These are phyloP conservation scores for Hemichromis elongatus DNA, from an alignment of 2,113 vertebrate genomes.

Conservation along the genomic window DNA sequence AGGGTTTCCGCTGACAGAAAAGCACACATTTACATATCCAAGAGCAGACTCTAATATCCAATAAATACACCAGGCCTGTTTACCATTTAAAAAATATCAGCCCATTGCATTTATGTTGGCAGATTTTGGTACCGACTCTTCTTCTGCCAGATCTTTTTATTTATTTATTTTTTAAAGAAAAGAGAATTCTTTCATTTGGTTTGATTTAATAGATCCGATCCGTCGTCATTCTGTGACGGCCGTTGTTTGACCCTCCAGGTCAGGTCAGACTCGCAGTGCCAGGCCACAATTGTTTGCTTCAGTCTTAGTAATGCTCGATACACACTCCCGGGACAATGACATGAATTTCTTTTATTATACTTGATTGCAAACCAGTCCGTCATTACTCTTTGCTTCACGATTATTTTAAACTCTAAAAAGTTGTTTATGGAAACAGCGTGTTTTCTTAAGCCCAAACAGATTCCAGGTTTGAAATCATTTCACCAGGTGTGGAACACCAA, in stretches of 20 bases:
- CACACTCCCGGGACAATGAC: fast-evolving
- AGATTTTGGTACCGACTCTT: not conserved
- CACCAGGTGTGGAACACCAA: too few relatives aligned
- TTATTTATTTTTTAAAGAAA: not conserved
- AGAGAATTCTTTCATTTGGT: not conserved
- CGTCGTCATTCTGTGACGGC: not conserved
- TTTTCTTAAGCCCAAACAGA: not conserved
- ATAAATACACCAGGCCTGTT: slow-evolving; percentile 9
- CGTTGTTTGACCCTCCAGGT: not conserved
- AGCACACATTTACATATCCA: slow-evolving; percentile 28
- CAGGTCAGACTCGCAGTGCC: not conserved
- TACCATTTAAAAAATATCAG: not conserved
- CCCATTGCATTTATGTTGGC: not conserved
- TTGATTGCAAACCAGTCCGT: not conserved
- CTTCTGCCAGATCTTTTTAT: not conserved
- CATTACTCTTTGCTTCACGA: not conserved
- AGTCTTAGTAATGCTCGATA: not conserved
- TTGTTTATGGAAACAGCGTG: not conserved
- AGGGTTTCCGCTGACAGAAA: not conserved
- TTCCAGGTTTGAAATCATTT: too few relatives aligned
- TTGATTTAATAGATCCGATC: not conserved
- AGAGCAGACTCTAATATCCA: slow-evolving; percentile 11
- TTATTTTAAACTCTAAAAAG: not conserved
- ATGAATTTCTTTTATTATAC: fast-evolving
- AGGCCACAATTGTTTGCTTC: not conserved